These are phyloP conservation scores for Sweltsa coloradensis DNA, from an alignment of 1,140 invertebrate species.

Conservation along the genomic window DNA sequence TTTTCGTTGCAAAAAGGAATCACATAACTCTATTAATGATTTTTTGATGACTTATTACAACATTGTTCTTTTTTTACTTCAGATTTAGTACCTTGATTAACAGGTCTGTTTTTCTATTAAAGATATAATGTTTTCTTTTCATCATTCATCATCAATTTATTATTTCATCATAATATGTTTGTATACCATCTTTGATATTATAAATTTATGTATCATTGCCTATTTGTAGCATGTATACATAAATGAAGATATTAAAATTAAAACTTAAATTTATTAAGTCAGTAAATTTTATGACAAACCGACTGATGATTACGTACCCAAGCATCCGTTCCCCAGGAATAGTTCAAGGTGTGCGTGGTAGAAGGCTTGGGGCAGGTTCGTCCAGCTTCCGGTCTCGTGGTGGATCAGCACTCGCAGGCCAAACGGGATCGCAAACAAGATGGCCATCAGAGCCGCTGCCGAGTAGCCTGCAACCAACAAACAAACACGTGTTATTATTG, in stretches of 20 bases:
- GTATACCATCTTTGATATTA: too few species aligned
- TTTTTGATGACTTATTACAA: too few species aligned
- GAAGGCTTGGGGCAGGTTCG: constrained; percentile 47
- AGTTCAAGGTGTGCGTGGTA: constrained; percentile 62
- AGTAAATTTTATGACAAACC: background rate
- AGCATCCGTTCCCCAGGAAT: constrained; percentile 58
- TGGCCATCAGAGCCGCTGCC: constrained; percentile 53
- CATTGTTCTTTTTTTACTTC: too few species aligned
- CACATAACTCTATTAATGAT: too few species aligned
- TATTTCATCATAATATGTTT: too few species aligned
- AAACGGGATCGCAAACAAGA: constrained; percentile 57
- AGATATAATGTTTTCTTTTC: too few species aligned
- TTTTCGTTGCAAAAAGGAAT: too few species aligned
- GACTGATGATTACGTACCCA: constrained; percentile 34
- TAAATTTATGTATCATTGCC: too few species aligned
- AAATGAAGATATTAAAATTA: background rate
- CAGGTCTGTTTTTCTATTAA: too few species aligned
- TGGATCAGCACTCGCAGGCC: constrained; percentile 52
- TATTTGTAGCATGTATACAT: background rate
- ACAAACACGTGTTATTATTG: too few species aligned
- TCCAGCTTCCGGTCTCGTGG: constrained; percentile 48
- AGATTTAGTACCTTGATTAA: too few species aligned
- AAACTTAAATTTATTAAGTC: background rate
- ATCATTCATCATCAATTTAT: too few species aligned
- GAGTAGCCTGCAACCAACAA: constrained; percentile 44